A percentile compares a stretch with the other conserved stretches of the same genome.
Conservation (phyloP, 2,797 vertebrate species). For the Phalanger gymnotis region DNA sequence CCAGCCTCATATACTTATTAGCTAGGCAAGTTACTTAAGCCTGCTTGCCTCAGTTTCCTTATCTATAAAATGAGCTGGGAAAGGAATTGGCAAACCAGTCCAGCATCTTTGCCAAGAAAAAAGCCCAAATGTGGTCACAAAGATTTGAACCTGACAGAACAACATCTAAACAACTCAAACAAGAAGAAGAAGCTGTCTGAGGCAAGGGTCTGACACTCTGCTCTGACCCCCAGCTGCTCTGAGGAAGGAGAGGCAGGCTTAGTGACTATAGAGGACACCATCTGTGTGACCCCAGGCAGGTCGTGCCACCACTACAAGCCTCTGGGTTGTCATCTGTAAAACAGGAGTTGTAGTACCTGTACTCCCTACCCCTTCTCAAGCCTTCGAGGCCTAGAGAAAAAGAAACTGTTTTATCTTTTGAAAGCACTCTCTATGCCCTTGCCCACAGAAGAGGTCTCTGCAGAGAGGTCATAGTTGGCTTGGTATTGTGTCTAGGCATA, state of each 20-base stretch:
- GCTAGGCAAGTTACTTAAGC: neutral
- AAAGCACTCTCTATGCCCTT: slow-evolving; percentile 66
- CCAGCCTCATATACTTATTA: neutral
- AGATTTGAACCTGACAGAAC: neutral
- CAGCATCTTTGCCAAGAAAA: neutral
- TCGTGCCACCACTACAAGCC: fast-evolving
- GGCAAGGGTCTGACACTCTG: neutral
- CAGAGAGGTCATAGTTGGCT: neutral
- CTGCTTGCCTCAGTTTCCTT: neutral
- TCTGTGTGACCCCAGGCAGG: neutral
- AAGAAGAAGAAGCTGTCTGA: too few species aligned
- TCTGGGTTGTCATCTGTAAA: neutral
- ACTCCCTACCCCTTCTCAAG: neutral
- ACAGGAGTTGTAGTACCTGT: neutral
- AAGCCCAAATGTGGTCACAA: neutral
- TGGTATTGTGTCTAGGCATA: slow-evolving; percentile 75
- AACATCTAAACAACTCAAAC: neutral
- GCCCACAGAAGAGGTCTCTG: neutral
- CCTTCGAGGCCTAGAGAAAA: neutral
- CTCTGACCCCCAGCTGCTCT: neutral
- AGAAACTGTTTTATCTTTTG: slow-evolving; percentile 63
- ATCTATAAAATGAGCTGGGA: neutral
- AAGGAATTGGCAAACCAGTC: neutral
- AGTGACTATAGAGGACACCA: too few species aligned
- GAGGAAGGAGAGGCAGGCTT: neutral